A percentile compares a stretch with the other conserved stretches of the same genome.
Conservation (phyloP, 2,113 vertebrate species). For the Lycaon pictus region DNA sequence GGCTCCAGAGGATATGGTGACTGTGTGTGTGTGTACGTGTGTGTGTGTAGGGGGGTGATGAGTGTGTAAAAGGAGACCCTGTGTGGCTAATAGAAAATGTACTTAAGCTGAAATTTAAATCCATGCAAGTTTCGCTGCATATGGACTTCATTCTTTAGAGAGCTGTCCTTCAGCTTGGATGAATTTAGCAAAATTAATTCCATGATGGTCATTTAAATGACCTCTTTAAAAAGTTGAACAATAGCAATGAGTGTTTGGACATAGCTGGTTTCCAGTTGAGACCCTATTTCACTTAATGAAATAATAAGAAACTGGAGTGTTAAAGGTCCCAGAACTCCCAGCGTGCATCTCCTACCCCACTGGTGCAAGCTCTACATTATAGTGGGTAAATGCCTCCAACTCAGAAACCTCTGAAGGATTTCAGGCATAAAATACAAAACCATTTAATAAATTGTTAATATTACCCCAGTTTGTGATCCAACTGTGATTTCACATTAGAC, state of each 20-base stretch:
- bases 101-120: conserved; percentile 41
- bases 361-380: rapidly evolving
- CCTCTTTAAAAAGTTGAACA: background rate
- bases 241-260: too few species aligned
- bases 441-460: too few species aligned
- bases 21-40: background rate
- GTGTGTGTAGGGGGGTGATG: background rate
- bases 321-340: background rate
- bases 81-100: background rate
- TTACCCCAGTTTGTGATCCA: background rate
- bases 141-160: background rate
- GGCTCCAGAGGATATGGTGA: background rate
- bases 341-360: background rate
- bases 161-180: background rate
- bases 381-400: background rate
- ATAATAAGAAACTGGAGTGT: too few species aligned
- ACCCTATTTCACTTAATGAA: background rate
- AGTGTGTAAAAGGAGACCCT: background rate
- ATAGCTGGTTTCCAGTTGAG: background rate
- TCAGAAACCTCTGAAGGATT: background rate
- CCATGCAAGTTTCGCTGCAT: background rate
- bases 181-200: background rate
- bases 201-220: background rate
- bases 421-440: background rate
- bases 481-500: background rate